phyloP scores from a whole-genome alignment of 2,888 invertebrate genomes.

The Sphaerophoria taeniata region DNA sequence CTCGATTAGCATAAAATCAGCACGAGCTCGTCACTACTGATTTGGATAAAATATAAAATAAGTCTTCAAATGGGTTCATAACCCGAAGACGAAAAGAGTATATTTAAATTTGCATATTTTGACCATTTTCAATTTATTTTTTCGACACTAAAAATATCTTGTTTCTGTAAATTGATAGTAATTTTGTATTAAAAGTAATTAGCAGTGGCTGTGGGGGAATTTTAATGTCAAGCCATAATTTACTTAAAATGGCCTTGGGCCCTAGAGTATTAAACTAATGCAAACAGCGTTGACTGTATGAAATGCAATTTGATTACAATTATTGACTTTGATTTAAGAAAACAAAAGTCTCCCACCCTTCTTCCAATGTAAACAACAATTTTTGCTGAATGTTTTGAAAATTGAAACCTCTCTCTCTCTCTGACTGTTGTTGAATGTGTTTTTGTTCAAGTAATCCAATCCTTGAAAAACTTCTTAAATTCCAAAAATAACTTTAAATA shows the following conservation, averaged over 20 bases:
- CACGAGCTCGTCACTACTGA: slow-evolving; percentile 35
- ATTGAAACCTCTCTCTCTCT: slow-evolving; percentile 16
- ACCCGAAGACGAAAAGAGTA: neutral
- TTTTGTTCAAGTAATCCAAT: slow-evolving; percentile 10
- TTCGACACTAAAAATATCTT: slow-evolving; percentile 7
- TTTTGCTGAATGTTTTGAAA: slow-evolving; percentile 29
- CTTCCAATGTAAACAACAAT: neutral
- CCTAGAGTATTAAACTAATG: too few relatives aligned
- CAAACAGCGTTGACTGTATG: too few relatives aligned
- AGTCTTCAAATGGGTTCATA: neutral
- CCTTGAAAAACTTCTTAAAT: slow-evolving; percentile 19
- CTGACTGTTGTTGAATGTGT: neutral
- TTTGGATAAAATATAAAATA: neutral
- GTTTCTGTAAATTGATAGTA: slow-evolving; percentile 3
- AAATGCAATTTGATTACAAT: too few relatives aligned
- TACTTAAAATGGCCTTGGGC: too few relatives aligned
- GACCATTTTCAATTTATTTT: slow-evolving; percentile 6
- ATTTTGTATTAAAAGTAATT: slow-evolving; percentile 14
- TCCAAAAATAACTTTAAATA: slow-evolving; percentile 26
- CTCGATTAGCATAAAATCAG: slow-evolving; percentile 60
- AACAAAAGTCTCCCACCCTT: neutral
- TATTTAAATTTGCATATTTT: slow-evolving; percentile 31
- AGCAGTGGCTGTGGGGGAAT: slow-evolving; percentile 29
- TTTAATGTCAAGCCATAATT: slow-evolving; percentile 36
- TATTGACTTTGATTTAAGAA: neutral